A percentile compares a stretch with the other conserved stretches of the same genome.
phyloP scores from a whole-genome alignment of 1,140 invertebrate species.

The Aricia agestis region DNA sequence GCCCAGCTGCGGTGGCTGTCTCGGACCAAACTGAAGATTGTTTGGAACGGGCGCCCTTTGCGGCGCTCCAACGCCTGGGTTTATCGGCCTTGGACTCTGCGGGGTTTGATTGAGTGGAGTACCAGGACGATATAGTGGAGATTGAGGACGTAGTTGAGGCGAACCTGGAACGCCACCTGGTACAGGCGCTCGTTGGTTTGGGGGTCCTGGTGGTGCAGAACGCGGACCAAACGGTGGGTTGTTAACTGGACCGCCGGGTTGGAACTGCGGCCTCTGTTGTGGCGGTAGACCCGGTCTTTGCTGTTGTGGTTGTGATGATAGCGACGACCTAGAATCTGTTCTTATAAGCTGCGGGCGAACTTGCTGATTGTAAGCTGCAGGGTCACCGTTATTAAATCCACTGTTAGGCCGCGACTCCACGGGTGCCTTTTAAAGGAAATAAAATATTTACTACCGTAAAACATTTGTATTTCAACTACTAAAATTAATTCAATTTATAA shows the following conservation, averaged over 20 bases:
- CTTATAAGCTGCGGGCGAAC: constrained; percentile 62
- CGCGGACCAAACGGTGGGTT: constrained; percentile 45
- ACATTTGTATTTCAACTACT: too few species aligned
- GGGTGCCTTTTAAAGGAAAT: constrained; percentile 50
- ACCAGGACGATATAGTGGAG: constrained; percentile 42
- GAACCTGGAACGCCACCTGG: constrained; percentile 42
- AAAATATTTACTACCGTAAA: background rate
- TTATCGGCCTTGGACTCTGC: constrained; percentile 48
- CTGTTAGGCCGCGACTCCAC: constrained; percentile 49
- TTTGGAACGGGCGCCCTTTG: constrained; percentile 58
- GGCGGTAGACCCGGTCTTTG: constrained; percentile 48
- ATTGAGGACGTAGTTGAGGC: constrained; percentile 45
- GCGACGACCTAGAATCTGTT: constrained; percentile 67
- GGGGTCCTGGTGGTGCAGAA: constrained; percentile 39
- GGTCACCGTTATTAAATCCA: constrained; percentile 40
- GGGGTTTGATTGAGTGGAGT: constrained; percentile 54
- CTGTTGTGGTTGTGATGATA: constrained; percentile 39
- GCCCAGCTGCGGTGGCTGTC: constrained; percentile 53
- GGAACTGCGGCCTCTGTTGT: constrained; percentile 66
- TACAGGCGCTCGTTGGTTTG: constrained; percentile 39
- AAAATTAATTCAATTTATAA: background rate
- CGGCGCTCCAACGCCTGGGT: constrained; percentile 41
- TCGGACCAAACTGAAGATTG: constrained; percentile 65
- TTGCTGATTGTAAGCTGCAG: constrained; percentile 31
- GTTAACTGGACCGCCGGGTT: constrained; percentile 64